Evolutionary conservation across 1,140 invertebrate species (phyloP).

Genomic region (Trigoniulus corallinus): DNA sequence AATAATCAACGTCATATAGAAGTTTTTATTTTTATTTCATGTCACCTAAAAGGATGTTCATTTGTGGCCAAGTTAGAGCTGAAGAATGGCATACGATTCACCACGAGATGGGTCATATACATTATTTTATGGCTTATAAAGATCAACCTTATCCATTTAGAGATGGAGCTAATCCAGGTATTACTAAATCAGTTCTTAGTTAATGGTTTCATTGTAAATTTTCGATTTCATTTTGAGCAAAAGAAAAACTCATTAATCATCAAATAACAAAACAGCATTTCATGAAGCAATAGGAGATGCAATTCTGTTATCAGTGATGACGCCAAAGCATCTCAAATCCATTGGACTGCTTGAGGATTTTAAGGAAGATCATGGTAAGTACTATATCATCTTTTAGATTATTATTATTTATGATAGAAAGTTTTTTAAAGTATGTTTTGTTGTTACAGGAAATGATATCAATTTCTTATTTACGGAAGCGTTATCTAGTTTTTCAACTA

Average conservation of each 20-base stretch:
- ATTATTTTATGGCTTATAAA: slow-evolving; percentile 55
- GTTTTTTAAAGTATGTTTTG: background rate
- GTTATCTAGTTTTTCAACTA: slow-evolving; percentile 20
- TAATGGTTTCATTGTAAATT: background rate
- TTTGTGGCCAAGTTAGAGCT: slow-evolving; percentile 33
- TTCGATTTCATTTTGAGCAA: background rate
- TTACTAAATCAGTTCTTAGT: no score
- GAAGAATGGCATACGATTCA: slow-evolving; percentile 50
- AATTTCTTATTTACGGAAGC: slow-evolving; percentile 26
- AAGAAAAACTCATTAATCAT: background rate
- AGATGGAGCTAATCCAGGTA: slow-evolving; percentile 44
- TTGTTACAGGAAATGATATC: slow-evolving; percentile 17
- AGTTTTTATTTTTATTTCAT: no score
- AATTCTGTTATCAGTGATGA: slow-evolving; percentile 29
- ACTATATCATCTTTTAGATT: background rate
- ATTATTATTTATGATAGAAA: background rate
- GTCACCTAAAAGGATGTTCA: slow-evolving; percentile 32
- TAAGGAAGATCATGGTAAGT: background rate
- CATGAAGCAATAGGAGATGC: slow-evolving; percentile 57
- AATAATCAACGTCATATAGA: no score
- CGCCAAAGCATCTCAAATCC: slow-evolving; percentile 20
- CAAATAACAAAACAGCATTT: slow-evolving; percentile 28
- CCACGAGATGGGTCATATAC: slow-evolving; percentile 63
- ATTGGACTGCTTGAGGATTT: slow-evolving; percentile 14
- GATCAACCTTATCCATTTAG: slow-evolving; percentile 44